These are phyloP conservation scores for Abramis brama DNA, from an alignment of 2,113 vertebrate species.

Conservation along the genomic window DNA sequence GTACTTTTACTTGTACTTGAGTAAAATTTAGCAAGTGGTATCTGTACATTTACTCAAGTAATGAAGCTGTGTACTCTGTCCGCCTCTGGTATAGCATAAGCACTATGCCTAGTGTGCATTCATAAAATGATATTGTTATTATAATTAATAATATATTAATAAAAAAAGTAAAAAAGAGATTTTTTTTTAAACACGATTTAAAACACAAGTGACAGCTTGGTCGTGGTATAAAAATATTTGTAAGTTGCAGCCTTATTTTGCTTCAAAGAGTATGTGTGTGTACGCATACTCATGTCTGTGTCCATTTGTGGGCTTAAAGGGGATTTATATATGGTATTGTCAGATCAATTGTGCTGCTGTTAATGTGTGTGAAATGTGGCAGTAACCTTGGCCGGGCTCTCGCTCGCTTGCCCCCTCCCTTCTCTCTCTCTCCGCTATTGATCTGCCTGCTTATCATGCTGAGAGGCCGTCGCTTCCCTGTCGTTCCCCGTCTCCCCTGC, in stretches of 20 bases:
- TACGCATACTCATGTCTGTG: not conserved
- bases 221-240: not conserved
- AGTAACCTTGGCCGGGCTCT: slow-evolving; percentile 69
- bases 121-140: no score
- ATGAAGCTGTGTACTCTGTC: no score
- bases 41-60: no score
- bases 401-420: slow-evolving; percentile 6
- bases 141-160: no score
- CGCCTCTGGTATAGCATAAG: not conserved
- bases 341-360: slow-evolving; percentile 71
- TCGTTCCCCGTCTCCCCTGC: slow-evolving; percentile 55
- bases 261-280: slow-evolving; percentile 45
- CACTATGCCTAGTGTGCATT: no score
- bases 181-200: not conserved
- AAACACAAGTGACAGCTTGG: not conserved
- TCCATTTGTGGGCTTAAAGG: slow-evolving; percentile 57
- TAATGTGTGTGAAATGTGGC: slow-evolving; percentile 68
- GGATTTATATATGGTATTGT: slow-evolving; percentile 70
- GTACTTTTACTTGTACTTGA: no score
- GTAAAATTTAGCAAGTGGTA: no score
- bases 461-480: slow-evolving; percentile 67
- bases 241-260: not conserved
- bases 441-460: slow-evolving; percentile 77
- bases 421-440: slow-evolving; percentile 65
- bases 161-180: no score